Conservation (phyloP, 2,797 vertebrate species). For the Podargus strigoides region DNA sequence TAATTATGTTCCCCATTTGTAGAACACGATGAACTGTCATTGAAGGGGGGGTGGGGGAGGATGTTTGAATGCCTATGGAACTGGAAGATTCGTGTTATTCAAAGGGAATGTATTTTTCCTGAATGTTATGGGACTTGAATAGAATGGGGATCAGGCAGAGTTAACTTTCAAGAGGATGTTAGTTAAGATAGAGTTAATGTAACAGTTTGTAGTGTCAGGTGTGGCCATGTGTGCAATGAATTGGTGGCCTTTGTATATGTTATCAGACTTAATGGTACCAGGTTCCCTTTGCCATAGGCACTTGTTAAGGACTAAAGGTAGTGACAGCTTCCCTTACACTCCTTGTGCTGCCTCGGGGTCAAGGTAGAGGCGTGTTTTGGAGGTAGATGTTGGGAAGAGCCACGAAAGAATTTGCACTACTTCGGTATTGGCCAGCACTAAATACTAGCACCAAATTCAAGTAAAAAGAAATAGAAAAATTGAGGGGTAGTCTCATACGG, state of each 20-base stretch:
- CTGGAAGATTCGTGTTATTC: neutral
- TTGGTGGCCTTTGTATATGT: neutral
- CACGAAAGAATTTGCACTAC: neutral
- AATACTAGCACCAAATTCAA: conserved; percentile 32
- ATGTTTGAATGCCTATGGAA: neutral
- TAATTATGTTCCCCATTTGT: neutral
- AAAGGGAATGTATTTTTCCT: neutral
- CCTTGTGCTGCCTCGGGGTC: neutral
- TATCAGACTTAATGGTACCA: accelerated
- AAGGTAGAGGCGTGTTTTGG: neutral
- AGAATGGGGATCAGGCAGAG: neutral
- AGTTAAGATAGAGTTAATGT: neutral
- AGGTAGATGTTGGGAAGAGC: neutral
- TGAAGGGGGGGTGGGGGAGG: neutral
- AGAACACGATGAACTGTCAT: neutral
- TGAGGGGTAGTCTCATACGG: neutral
- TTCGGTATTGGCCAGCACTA: neutral
- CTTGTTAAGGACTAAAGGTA: neutral
- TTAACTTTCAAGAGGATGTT: neutral
- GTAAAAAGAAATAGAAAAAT: neutral
- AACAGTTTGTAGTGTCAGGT: neutral
- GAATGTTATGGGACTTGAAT: neutral
- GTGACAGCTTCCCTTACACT: neutral
- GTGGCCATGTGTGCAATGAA: neutral
- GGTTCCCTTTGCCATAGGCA: neutral